Evolutionary conservation across 2,888 invertebrate genomes (phyloP).

Genomic region (Plagodis dolabraria): DNA sequence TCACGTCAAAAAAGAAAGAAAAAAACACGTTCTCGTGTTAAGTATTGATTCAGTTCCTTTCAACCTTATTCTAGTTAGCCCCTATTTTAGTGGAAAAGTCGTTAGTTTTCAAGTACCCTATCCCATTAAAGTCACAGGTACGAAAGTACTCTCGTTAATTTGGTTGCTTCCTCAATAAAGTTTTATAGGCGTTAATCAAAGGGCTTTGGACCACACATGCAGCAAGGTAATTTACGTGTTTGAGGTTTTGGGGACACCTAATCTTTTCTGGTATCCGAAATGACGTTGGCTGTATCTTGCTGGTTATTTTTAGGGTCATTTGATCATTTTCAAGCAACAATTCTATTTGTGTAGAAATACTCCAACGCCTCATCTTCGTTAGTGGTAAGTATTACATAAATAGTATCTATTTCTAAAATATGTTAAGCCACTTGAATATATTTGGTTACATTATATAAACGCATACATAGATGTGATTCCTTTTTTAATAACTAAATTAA

Average conservation of each 20-base stretch:
- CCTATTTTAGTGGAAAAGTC: too few species aligned
- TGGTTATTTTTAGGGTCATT: background rate
- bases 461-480: too few species aligned
- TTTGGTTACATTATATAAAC: too few species aligned
- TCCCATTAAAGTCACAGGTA: conserved; percentile 23
- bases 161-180: conserved; percentile 76
- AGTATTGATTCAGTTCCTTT: too few species aligned
- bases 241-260: background rate
- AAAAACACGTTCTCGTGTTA: too few species aligned
- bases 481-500: too few species aligned
- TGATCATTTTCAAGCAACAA: background rate
- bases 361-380: too few species aligned
- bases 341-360: background rate
- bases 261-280: conserved; percentile 1
- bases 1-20: too few species aligned
- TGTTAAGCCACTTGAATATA: too few species aligned
- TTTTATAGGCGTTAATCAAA: conserved; percentile 74
- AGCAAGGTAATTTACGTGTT: conserved; percentile 22
- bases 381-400: too few species aligned
- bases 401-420: too few species aligned
- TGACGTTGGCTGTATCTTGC: background rate
- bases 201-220: conserved; percentile 54
- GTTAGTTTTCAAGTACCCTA: background rate
- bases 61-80: too few species aligned
- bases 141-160: conserved; percentile 56